Percentiles rank a stretch among this genome's conserved stretches.
Conservation (phyloP, 2,888 invertebrate species). For the Cheilosia pagana region DNA sequence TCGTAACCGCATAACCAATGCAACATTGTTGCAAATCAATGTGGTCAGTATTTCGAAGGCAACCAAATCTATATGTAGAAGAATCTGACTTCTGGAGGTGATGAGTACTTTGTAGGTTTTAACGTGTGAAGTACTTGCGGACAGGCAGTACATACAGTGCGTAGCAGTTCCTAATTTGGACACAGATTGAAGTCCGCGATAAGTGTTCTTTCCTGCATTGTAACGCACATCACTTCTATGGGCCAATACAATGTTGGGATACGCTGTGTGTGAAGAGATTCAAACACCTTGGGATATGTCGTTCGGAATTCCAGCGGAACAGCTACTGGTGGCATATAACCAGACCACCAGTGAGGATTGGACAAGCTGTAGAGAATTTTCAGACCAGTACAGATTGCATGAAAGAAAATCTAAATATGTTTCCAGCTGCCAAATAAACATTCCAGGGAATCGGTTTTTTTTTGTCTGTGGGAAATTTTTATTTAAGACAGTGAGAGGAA, state of each 20-base stretch:
- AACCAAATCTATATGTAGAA: slow-evolving; percentile 26
- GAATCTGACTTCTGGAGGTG: slow-evolving; percentile 36
- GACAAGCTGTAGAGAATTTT: slow-evolving; percentile 1
- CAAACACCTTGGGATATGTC: slow-evolving; percentile 48
- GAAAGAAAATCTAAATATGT: slow-evolving; percentile 15
- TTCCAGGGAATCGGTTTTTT: too few species aligned
- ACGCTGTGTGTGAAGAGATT: slow-evolving; percentile 18
- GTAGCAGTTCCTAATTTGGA: slow-evolving; percentile 56
- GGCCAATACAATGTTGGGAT: not conserved
- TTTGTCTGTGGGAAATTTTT: too few species aligned
- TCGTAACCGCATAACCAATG: not conserved
- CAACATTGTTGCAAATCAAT: slow-evolving; percentile 57
- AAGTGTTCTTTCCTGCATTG: not conserved
- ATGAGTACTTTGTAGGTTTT: slow-evolving; percentile 42
- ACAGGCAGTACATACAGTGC: slow-evolving; percentile 20
- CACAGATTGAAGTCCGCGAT: slow-evolving; percentile 5
- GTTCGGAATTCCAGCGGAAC: slow-evolving; percentile 28
- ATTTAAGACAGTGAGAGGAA: too few species aligned
- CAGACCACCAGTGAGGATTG: slow-evolving; percentile 43
- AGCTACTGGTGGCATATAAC: slow-evolving; percentile 8
- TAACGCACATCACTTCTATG: not conserved
- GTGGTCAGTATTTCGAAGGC: slow-evolving; percentile 29
- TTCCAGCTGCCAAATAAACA: slow-evolving; percentile 29
- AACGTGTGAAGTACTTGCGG: slow-evolving; percentile 36
- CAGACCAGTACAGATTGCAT: not conserved